phyloP scores from a whole-genome alignment of 1,140 invertebrate genomes.

The Matsumurasca onukii region DNA sequence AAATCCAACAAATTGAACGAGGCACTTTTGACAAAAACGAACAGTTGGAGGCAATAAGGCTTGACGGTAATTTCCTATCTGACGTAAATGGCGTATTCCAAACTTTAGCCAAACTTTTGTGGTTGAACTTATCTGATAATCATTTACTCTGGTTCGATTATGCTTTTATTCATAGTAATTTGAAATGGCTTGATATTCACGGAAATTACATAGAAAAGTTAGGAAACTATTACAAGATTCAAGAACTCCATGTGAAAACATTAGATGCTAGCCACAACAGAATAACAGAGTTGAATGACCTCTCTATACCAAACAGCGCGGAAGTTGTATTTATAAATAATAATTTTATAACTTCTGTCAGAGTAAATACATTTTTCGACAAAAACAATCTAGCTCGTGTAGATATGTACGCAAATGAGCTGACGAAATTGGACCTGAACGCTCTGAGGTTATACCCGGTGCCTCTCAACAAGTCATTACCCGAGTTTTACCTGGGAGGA shows the following conservation, averaged over 20 bases:
- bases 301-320: slow-evolving; percentile 85
- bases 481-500: slow-evolving; percentile 84
- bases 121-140: slow-evolving; percentile 90
- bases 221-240: slow-evolving; percentile 82
- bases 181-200: slow-evolving; percentile 89
- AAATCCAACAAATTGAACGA: slow-evolving; percentile 77
- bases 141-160: slow-evolving; percentile 90
- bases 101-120: slow-evolving; percentile 73
- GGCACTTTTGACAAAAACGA: slow-evolving; percentile 78
- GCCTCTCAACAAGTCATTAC: slow-evolving; percentile 64
- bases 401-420: slow-evolving; percentile 85
- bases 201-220: slow-evolving; percentile 83
- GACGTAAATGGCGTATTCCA: slow-evolving; percentile 86
- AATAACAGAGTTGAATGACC: slow-evolving; percentile 72
- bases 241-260: slow-evolving; percentile 73
- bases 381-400: slow-evolving; percentile 82
- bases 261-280: slow-evolving; percentile 86
- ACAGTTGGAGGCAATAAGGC: slow-evolving; percentile 76
- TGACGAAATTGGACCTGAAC: slow-evolving; percentile 77
- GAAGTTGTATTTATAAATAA: slow-evolving; percentile 88
- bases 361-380: slow-evolving; percentile 81
- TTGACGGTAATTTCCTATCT: slow-evolving; percentile 83
- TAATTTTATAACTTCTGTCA: slow-evolving; percentile 77
- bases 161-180: slow-evolving; percentile 79
- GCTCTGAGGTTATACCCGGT: slow-evolving; percentile 73